Percentiles rank a stretch among this genome's conserved stretches.
Evolutionary conservation across 2,888 invertebrate species (phyloP).

Genomic region (Branchellion lobata): DNA sequence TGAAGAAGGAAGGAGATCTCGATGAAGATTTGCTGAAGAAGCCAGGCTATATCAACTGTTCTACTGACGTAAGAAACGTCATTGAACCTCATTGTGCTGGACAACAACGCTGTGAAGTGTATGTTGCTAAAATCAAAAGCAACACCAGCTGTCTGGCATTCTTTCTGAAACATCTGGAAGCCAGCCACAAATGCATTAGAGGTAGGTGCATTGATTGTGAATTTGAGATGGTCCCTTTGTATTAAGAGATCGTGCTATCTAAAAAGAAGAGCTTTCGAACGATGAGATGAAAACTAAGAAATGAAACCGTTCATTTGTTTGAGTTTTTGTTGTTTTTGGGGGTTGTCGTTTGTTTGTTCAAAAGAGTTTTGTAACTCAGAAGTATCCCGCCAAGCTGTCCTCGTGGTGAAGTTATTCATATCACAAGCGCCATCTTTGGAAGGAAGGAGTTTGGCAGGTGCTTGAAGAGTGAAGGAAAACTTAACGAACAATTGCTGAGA

Average conservation of each 20-base stretch:
- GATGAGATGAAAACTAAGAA: too few species aligned
- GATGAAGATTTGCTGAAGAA: neutral
- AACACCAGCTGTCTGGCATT: neutral
- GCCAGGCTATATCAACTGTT: too few species aligned
- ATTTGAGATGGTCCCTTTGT: too few species aligned
- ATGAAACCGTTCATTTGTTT: neutral
- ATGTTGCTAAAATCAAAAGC: neutral
- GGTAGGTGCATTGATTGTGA: too few species aligned
- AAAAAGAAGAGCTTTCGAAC: too few species aligned
- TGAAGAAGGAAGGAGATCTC: conserved; percentile 19
- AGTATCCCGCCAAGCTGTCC: conserved; percentile 23
- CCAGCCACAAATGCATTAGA: neutral
- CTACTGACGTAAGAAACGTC: too few species aligned
- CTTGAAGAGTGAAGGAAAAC: neutral
- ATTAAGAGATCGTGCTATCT: too few species aligned
- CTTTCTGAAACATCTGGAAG: conserved; percentile 3
- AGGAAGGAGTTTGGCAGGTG: conserved; percentile 37
- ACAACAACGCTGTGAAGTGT: conserved; percentile 16
- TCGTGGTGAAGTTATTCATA: conserved; percentile 12
- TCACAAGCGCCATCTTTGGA: conserved; percentile 36
- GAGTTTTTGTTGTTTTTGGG: neutral
- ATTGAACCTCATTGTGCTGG: conserved; percentile 34
- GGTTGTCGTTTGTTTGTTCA: neutral
- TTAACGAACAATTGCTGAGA: neutral
- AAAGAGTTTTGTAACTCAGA: neutral